Percentiles rank a stretch among this genome's conserved stretches.
phyloP scores from a whole-genome alignment of 1,140 invertebrate species.

The Battus philenor region DNA sequence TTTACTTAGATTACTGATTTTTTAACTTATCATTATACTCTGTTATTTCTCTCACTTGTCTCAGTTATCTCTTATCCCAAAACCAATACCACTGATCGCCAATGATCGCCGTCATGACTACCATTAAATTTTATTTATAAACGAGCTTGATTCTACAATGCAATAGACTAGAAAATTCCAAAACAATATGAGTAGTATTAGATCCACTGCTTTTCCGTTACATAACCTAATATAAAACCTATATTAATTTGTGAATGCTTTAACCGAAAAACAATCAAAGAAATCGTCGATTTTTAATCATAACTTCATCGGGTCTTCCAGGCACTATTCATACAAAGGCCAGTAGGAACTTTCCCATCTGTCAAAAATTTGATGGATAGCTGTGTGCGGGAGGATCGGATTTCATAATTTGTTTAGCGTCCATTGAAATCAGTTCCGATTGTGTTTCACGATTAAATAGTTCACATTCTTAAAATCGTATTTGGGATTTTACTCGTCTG shows the following conservation, averaged over 20 bases:
- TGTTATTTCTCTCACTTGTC: no score
- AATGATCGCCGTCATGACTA: no score
- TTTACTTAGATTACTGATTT: no score
- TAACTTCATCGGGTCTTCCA: slow-evolving; percentile 13
- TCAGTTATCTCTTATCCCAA: no score
- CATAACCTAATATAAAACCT: not conserved
- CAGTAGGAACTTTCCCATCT: slow-evolving; percentile 34
- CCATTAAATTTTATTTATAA: no score
- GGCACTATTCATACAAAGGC: slow-evolving; percentile 26
- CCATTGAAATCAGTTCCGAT: slow-evolving; percentile 41
- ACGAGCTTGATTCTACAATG: no score
- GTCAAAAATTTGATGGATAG: slow-evolving; percentile 64
- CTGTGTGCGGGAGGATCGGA: slow-evolving; percentile 37
- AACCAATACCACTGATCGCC: no score
- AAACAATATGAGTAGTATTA: no score
- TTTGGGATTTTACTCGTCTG: slow-evolving; percentile 17
- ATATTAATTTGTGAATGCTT: not conserved
- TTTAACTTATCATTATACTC: no score
- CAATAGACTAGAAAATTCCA: no score
- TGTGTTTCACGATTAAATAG: slow-evolving; percentile 57
- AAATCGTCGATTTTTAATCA: not conserved
- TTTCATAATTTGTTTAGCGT: slow-evolving; percentile 60
- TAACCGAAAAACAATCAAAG: not conserved
- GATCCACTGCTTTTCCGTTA: no score
- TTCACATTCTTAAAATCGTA: slow-evolving; percentile 28